Evolutionary conservation across 2,113 vertebrate species (phyloP).

Genomic region (Clinocottus analis): DNA sequence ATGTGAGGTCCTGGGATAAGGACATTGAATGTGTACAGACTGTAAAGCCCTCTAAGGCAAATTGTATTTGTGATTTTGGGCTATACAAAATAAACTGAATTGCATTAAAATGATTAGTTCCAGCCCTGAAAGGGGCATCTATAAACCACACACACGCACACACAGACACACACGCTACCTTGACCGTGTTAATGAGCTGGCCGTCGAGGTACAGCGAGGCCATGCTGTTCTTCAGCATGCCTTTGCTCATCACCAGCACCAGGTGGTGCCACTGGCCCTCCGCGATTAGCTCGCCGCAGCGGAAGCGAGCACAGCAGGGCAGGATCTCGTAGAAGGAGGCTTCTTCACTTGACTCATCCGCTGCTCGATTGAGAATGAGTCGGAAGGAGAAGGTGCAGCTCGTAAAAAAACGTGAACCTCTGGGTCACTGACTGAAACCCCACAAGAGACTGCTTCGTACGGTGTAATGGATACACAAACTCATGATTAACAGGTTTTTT

Average conservation of each 20-base stretch:
- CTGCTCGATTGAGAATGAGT: slow-evolving; percentile 79
- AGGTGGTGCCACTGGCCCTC: slow-evolving; percentile 99
- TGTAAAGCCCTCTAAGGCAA: too few relatives aligned
- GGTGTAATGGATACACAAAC: not conserved
- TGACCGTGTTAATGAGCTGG: slow-evolving; percentile 93
- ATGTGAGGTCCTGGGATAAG: too few relatives aligned
- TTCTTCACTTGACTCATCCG: slow-evolving; percentile 96
- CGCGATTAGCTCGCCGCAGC: slow-evolving; percentile 92
- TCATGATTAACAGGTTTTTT: not conserved
- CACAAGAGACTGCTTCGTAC: not conserved
- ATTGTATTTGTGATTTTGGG: too few relatives aligned
- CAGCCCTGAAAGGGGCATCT: too few relatives aligned
- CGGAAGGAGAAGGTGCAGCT: not conserved
- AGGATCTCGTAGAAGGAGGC: slow-evolving; percentile 98
- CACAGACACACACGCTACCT: slow-evolving; percentile 80
- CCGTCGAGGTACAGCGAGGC: slow-evolving; percentile 94
- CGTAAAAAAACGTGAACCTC: not conserved
- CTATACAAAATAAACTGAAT: too few relatives aligned
- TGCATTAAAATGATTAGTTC: too few relatives aligned
- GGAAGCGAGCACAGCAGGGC: slow-evolving; percentile 96
- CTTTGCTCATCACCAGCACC: slow-evolving; percentile 97
- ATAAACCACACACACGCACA: too few relatives aligned
- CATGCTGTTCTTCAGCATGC: slow-evolving; percentile 99
- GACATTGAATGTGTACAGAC: too few relatives aligned
- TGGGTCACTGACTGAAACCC: not conserved